Percentiles rank a stretch among this genome's conserved stretches.
phyloP scores from a whole-genome alignment of 1,140 invertebrate species.

The Zaprionus ghesquierei region DNA sequence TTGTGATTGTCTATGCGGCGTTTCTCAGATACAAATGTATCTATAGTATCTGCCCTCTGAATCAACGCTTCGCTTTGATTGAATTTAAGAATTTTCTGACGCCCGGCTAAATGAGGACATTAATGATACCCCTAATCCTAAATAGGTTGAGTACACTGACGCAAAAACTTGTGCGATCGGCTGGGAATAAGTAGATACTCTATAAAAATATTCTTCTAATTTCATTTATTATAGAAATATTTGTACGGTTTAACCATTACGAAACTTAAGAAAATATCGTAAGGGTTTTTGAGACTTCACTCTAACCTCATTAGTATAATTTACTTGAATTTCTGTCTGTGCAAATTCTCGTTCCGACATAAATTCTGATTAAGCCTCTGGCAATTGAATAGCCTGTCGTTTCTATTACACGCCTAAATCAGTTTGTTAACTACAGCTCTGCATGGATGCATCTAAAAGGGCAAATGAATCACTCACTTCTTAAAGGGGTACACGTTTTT shows the following conservation, averaged over 20 bases:
- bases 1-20: conserved; percentile 47
- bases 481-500: too few species aligned
- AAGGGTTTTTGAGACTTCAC: not conserved
- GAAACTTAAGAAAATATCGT: too few species aligned
- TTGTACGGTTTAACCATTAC: too few species aligned
- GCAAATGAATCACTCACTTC: too few species aligned
- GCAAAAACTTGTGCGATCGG: not conserved
- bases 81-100: conserved; percentile 45
- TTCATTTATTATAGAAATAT: not conserved
- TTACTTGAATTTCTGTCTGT: not conserved
- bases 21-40: conserved; percentile 45
- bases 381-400: conserved; percentile 45
- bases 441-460: too few species aligned
- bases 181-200: not conserved
- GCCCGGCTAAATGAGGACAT: conserved; percentile 32
- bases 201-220: not conserved
- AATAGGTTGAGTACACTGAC: conserved; percentile 38
- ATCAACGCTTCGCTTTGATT: conserved; percentile 47
- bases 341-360: conserved; percentile 7
- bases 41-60: not conserved
- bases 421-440: conserved; percentile 5
- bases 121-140: conserved; percentile 36
- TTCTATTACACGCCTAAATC: conserved; percentile 30
- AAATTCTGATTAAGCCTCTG: conserved; percentile 39
- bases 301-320: not conserved